phyloP scores from a whole-genome alignment of 2,888 invertebrate species.

The Listrodromus nycthemerus region DNA sequence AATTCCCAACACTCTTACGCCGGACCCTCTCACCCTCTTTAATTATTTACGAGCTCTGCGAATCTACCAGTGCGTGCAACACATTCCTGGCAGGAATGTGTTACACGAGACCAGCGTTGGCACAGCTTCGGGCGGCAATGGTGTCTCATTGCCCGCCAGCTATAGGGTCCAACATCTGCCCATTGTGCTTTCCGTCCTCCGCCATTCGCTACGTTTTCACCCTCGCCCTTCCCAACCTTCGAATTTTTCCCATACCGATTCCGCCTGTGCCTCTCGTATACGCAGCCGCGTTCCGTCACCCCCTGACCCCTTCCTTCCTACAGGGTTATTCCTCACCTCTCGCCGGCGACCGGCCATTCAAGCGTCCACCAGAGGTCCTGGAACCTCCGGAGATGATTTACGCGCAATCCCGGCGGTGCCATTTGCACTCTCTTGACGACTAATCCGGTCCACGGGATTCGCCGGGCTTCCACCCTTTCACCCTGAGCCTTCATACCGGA shows the following conservation, averaged over 20 bases:
- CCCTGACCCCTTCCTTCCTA: slow-evolving; percentile 12
- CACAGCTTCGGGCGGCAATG: neutral
- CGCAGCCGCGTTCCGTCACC: slow-evolving; percentile 21
- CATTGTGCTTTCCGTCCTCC: slow-evolving; percentile 18
- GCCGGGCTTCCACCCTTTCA: slow-evolving; percentile 49
- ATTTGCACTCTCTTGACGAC: slow-evolving; percentile 77
- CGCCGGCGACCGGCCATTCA: slow-evolving; percentile 12
- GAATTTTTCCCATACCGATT: slow-evolving; percentile 63
- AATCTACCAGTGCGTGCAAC: slow-evolving; percentile 10
- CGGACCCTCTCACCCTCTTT: neutral
- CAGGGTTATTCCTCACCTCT: slow-evolving; percentile 12
- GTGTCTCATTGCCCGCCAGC: slow-evolving; percentile 1
- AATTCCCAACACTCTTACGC: slow-evolving; percentile 11
- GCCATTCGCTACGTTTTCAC: neutral
- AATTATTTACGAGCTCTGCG: slow-evolving; percentile 50
- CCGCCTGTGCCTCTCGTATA: slow-evolving; percentile 17
- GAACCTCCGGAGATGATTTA: slow-evolving; percentile 74
- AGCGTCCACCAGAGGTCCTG: slow-evolving; percentile 37
- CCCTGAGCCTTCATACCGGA: slow-evolving; percentile 8
- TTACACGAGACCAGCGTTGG: too few relatives aligned
- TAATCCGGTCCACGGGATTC: slow-evolving; percentile 74
- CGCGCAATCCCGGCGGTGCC: slow-evolving; percentile 74
- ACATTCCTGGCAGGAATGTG: neutral
- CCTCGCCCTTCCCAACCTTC: slow-evolving; percentile 20
- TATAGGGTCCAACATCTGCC: neutral